Conservation (phyloP, 1,140 invertebrate genomes). For the Heliconius eleuchia region DNA sequence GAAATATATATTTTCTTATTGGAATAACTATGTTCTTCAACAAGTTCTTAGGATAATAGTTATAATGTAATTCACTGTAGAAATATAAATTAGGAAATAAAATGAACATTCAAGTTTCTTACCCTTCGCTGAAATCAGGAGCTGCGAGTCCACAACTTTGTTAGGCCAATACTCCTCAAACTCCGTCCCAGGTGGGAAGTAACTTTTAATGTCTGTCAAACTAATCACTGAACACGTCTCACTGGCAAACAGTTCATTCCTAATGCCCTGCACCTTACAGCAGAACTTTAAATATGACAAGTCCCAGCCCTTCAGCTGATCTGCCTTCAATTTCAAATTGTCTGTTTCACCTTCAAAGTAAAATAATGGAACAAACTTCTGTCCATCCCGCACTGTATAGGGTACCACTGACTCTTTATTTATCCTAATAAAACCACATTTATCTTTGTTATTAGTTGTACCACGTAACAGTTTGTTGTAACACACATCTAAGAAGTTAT, state of each 20-base stretch:
- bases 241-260: conserved; percentile 94
- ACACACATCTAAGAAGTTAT: conserved; percentile 93
- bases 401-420: conserved; percentile 97
- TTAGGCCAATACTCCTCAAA: conserved; percentile 96
- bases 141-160: conserved; percentile 89
- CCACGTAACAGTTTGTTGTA: conserved; percentile 89
- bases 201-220: conserved; percentile 93
- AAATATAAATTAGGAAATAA: conserved; percentile 45
- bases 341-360: conserved; percentile 96
- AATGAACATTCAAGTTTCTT: conserved; percentile 43
- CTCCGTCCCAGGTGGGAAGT: conserved; percentile 92
- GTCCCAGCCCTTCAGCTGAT: conserved; percentile 94
- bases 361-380: conserved; percentile 96
- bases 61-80: background rate
- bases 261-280: conserved; percentile 95
- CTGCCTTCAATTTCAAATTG: conserved; percentile 91
- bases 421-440: conserved; percentile 96
- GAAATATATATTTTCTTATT: no score
- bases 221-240: conserved; percentile 94
- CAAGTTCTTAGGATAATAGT: no score
- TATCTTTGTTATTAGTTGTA: conserved; percentile 86
- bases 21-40: no score
- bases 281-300: conserved; percentile 96
- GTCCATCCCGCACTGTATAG: conserved; percentile 91
- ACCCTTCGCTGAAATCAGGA: conserved; percentile 85